A percentile compares a stretch with the other conserved stretches of the same genome.
Evolutionary conservation across 1,140 invertebrate genomes (phyloP).

Genomic region (Vanessa tameamea): DNA sequence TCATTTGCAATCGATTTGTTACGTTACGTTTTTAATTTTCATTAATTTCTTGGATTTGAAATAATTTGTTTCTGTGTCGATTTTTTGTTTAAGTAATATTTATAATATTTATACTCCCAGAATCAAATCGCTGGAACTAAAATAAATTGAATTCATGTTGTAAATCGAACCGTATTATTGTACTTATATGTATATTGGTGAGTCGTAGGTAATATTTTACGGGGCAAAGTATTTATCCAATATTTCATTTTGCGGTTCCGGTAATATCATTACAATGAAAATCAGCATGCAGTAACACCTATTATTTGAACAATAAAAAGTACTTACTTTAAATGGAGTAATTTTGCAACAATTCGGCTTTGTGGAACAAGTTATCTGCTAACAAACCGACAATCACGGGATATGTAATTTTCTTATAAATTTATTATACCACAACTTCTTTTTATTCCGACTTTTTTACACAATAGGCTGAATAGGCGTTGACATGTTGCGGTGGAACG

Average conservation of each 20-base stretch:
- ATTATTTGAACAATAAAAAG: constrained; percentile 71
- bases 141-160: constrained; percentile 32
- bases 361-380: constrained; percentile 69
- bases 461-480: constrained; percentile 70
- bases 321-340: constrained; percentile 63
- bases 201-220: constrained; percentile 28
- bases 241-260: constrained; percentile 60
- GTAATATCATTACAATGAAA: constrained; percentile 69
- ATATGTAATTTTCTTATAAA: constrained; percentile 73
- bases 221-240: constrained; percentile 45
- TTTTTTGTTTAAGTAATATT: neutral
- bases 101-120: constrained; percentile 18
- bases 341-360: constrained; percentile 66
- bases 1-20: constrained; percentile 62
- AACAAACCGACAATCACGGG: constrained; percentile 67
- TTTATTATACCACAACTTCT: constrained; percentile 70
- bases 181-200: too few species aligned
- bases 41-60: neutral
- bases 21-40: constrained; percentile 45
- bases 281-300: constrained; percentile 65
- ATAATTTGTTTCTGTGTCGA: neutral
- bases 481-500: constrained; percentile 68
- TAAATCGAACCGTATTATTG: constrained; percentile 30
- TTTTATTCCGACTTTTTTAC: constrained; percentile 60
- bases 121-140: constrained; percentile 26